These are phyloP conservation scores for Epicampocera succincta DNA, from an alignment of 2,888 invertebrate species.

Conservation along the genomic window DNA sequence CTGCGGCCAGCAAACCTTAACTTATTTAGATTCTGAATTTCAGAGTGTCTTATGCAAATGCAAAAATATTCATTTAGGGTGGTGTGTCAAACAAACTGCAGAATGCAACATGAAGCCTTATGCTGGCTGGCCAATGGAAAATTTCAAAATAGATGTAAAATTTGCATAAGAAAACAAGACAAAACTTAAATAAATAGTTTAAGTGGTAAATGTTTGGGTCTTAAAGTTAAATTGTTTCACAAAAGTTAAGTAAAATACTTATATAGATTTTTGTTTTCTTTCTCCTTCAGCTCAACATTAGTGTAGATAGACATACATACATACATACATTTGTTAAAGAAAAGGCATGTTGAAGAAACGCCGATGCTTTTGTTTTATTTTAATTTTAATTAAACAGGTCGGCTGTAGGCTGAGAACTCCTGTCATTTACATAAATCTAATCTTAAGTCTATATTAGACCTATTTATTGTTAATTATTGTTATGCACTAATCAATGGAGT, in stretches of 20 bases:
- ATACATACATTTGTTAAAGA: too few relatives aligned
- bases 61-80: constrained; percentile 12
- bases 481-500: too few relatives aligned
- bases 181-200: constrained; percentile 35
- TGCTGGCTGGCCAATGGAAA: constrained; percentile 1
- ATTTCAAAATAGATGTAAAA: not conserved
- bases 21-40: constrained; percentile 42
- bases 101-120: constrained; percentile 1
- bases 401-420: too few relatives aligned
- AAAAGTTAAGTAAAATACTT: not conserved
- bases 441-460: too few relatives aligned
- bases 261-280: too few relatives aligned
- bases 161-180: constrained; percentile 15
- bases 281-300: too few relatives aligned
- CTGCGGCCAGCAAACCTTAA: constrained; percentile 18
- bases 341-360: too few relatives aligned
- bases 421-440: too few relatives aligned
- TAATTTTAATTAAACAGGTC: too few relatives aligned
- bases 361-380: too few relatives aligned
- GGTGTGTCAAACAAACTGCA: constrained; percentile 11
- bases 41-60: not conserved
- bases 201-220: constrained; percentile 18
- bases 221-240: constrained; percentile 25
- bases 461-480: too few relatives aligned
- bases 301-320: too few relatives aligned